Evolutionary conservation across 23 tunicate species (phyloP).

Genomic region (Ciona savignyi): DNA sequence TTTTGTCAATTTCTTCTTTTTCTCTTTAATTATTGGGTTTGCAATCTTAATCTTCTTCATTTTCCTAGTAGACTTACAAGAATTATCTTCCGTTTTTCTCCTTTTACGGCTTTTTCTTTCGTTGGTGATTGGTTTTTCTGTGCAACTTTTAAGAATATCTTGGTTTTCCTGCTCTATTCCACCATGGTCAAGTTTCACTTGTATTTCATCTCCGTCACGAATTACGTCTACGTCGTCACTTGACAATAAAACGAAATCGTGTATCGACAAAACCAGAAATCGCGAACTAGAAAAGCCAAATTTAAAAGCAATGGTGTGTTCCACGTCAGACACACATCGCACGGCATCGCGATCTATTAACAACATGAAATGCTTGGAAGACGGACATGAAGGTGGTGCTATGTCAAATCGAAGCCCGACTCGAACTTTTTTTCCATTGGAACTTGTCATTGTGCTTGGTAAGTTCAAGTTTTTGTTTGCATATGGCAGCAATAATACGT

Average conservation of each 20-base stretch:
- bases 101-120: neutral
- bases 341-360: conserved; percentile 15
- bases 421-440: conserved; percentile 10
- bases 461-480: no score
- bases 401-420: conserved; percentile 33
- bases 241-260: conserved; percentile 22
- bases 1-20: neutral
- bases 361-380: conserved; percentile 24
- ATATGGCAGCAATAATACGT: no score
- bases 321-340: conserved; percentile 15
- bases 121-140: neutral
- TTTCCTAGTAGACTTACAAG: neutral
- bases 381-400: conserved; percentile 16
- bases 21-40: neutral
- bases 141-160: no score
- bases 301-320: conserved; percentile 13
- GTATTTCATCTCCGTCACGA: conserved; percentile 28
- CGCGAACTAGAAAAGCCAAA: conserved; percentile 24
- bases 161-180: neutral
- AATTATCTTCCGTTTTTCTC: neutral
- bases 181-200: neutral
- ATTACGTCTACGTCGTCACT: conserved; percentile 33
- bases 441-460: neutral
- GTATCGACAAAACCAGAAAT: conserved; percentile 12
- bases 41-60: neutral